Evolutionary conservation across 1,140 invertebrate species (phyloP).

Genomic region (Nylanderia fulva): DNA sequence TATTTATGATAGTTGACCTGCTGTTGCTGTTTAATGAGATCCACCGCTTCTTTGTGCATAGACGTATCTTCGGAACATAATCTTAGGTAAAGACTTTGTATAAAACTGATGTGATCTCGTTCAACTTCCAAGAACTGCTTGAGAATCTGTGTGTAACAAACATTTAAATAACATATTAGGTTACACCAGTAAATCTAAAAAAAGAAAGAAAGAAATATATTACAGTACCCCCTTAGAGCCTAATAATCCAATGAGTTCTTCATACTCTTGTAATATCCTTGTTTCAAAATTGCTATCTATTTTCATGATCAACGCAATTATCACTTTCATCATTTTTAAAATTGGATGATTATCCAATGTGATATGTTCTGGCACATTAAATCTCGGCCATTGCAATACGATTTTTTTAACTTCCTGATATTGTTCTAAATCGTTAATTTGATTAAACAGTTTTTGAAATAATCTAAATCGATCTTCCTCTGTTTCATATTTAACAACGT

Average conservation of each 20-base stretch:
- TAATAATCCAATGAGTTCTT: constrained; percentile 76
- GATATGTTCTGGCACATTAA: constrained; percentile 74
- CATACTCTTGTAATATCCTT: constrained; percentile 78
- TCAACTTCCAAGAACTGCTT: constrained; percentile 75
- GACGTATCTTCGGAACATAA: constrained; percentile 74
- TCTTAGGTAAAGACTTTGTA: constrained; percentile 79
- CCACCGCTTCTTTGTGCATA: constrained; percentile 78
- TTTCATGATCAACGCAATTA: constrained; percentile 62
- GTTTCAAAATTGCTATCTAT: constrained; percentile 67
- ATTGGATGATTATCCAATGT: constrained; percentile 75
- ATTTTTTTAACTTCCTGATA: constrained; percentile 77
- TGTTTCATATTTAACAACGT: constrained; percentile 57
- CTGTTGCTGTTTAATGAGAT: constrained; percentile 78
- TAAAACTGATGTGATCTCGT: constrained; percentile 67
- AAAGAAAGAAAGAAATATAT: constrained; percentile 34
- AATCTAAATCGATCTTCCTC: constrained; percentile 77
- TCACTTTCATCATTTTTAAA: constrained; percentile 75
- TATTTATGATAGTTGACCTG: constrained; percentile 67
- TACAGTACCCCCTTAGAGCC: constrained; percentile 53
- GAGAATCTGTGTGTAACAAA: constrained; percentile 71
- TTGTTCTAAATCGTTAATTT: constrained; percentile 73
- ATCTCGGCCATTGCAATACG: constrained; percentile 76
- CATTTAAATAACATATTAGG: not conserved
- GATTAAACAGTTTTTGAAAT: constrained; percentile 74
- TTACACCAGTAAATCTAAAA: constrained; percentile 17